Evolutionary conservation across 2,113 vertebrate species (phyloP).

Genomic region (Microtus montanus): DNA sequence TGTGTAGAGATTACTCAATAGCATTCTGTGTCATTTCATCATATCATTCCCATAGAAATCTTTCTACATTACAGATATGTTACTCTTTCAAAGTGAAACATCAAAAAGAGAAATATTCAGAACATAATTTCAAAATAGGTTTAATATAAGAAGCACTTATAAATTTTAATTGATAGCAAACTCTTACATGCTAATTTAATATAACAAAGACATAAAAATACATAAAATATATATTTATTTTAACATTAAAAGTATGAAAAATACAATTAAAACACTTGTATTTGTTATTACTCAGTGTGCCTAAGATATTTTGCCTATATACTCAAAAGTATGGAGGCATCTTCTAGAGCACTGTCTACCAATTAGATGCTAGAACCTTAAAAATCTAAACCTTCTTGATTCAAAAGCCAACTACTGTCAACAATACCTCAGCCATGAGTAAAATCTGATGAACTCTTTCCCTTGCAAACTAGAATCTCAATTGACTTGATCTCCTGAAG

Average conservation of each 20-base stretch:
- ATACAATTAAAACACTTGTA: background rate
- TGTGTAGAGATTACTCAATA: background rate
- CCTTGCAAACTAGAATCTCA: background rate
- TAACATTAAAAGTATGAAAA: background rate
- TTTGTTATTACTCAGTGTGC: background rate
- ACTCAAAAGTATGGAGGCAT: background rate
- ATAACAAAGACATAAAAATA: background rate
- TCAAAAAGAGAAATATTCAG: background rate
- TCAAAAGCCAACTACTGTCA: background rate
- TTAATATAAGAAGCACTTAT: background rate
- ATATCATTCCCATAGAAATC: background rate
- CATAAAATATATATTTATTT: background rate
- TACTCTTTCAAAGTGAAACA: background rate
- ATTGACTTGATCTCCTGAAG: background rate
- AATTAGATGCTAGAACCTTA: background rate
- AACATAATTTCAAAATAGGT: background rate
- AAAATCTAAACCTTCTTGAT: background rate
- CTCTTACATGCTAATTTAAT: background rate
- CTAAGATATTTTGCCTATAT: background rate
- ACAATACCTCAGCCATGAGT: background rate
- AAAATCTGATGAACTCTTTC: too few species aligned
- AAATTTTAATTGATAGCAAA: background rate
- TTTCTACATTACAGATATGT: background rate
- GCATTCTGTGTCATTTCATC: background rate
- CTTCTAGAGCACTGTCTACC: background rate